phyloP scores from a whole-genome alignment of 2,888 invertebrate genomes.

The Pecten maximus region DNA sequence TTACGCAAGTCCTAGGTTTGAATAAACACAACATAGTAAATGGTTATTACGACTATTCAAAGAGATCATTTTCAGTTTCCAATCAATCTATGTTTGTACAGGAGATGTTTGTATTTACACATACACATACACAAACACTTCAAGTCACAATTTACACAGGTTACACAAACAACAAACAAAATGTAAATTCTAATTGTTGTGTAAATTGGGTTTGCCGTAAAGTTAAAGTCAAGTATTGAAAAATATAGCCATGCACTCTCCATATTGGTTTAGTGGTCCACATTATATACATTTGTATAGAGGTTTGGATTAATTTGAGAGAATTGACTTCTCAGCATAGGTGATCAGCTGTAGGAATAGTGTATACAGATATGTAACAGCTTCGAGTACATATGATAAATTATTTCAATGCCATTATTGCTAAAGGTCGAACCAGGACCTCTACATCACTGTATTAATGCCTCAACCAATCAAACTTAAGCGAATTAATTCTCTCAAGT shows the following conservation, averaged over 20 bases:
- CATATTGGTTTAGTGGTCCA: background rate
- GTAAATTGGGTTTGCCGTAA: background rate
- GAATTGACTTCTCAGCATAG: too few relatives aligned
- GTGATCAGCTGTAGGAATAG: too few relatives aligned
- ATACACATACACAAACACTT: background rate
- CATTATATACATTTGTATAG: background rate
- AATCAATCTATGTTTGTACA: background rate
- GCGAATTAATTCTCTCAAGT: too few relatives aligned
- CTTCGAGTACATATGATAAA: too few relatives aligned
- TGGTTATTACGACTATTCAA: background rate
- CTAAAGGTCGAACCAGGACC: too few relatives aligned
- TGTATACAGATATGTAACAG: too few relatives aligned
- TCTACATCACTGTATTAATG: too few relatives aligned
- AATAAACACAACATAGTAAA: background rate
- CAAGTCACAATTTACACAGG: background rate
- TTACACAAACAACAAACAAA: background rate
- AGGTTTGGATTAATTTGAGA: too few relatives aligned
- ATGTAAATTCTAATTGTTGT: background rate
- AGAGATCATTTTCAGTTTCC: background rate
- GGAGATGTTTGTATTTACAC: background rate
- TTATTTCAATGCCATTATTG: too few relatives aligned
- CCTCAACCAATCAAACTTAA: too few relatives aligned
- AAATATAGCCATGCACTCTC: background rate
- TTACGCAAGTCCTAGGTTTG: background rate
- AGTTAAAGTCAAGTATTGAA: background rate